These are phyloP conservation scores for Dasysyrphus albostriatus DNA, from an alignment of 2,888 invertebrate genomes.

Conservation along the genomic window DNA sequence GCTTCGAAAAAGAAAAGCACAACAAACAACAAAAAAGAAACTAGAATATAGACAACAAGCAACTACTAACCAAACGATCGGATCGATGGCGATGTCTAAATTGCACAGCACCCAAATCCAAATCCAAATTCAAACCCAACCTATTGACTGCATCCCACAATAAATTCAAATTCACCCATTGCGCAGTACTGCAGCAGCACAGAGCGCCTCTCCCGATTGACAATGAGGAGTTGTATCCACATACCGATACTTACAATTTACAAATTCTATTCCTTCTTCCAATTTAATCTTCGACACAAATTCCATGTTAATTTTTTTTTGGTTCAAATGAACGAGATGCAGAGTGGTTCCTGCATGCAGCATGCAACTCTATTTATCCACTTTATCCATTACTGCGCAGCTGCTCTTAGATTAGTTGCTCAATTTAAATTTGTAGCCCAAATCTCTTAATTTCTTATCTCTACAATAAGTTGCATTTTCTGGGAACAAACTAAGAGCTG, in stretches of 20 bases:
- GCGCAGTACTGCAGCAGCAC: constrained; percentile 4
- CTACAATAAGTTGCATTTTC: neutral
- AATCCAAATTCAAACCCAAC: constrained; percentile 28
- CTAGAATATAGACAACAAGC: neutral
- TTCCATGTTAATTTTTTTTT: constrained; percentile 40
- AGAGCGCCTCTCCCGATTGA: constrained; percentile 56
- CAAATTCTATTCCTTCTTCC: constrained; percentile 46
- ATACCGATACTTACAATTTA: constrained; percentile 60
- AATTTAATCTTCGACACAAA: constrained; percentile 51
- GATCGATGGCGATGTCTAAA: constrained; percentile 55
- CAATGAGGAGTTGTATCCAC: constrained; percentile 58
- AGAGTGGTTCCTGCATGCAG: constrained; percentile 15
- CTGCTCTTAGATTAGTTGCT: constrained; percentile 47
- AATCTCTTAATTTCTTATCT: constrained; percentile 47
- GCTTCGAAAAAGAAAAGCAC: constrained; percentile 1
- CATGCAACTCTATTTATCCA: constrained; percentile 8
- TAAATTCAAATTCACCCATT: constrained; percentile 59
- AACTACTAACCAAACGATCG: constrained; percentile 17
- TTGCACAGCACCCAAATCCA: constrained; percentile 50
- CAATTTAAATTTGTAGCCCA: constrained; percentile 51
- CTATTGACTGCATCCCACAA: constrained; percentile 71
- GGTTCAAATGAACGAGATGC: constrained; percentile 3
- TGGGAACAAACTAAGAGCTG: constrained; percentile 44
- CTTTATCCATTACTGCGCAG: neutral
- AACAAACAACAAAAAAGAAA: neutral